Percentiles rank a stretch among this genome's conserved stretches.
Evolutionary conservation across 2,888 invertebrate species (phyloP).

Genomic region (Dynastes grantii): DNA sequence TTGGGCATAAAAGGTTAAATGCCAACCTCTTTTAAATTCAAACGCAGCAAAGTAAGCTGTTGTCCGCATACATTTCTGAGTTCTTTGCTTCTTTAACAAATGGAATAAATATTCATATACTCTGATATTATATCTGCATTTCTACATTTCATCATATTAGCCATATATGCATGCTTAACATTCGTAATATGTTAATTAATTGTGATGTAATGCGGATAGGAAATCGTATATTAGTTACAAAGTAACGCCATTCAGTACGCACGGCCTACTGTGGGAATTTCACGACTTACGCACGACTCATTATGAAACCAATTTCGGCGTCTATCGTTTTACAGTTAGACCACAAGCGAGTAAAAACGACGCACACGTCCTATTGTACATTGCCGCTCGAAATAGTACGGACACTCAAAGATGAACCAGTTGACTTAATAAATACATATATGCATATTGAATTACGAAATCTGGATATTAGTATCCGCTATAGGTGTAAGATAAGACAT

Average conservation of each 20-base stretch:
- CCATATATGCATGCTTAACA: not conserved
- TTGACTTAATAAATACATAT: no score
- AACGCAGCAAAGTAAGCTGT: no score
- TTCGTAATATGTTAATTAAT: slow-evolving; percentile 23
- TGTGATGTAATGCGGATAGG: slow-evolving; percentile 19
- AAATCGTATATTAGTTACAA: slow-evolving; percentile 23
- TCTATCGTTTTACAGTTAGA: slow-evolving; percentile 24
- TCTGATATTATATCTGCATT: slow-evolving; percentile 8
- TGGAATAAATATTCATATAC: not conserved
- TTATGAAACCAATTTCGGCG: slow-evolving; percentile 14
- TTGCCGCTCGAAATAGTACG: no score
- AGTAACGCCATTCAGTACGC: not conserved
- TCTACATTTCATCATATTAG: not conserved
- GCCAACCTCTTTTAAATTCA: no score
- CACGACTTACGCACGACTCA: not conserved
- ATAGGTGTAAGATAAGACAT: no score
- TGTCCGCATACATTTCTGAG: no score
- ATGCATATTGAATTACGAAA: no score
- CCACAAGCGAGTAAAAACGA: slow-evolving; percentile 4
- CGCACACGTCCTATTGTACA: not conserved
- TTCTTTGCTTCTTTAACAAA: not conserved
- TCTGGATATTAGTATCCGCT: no score
- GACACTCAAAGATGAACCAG: no score
- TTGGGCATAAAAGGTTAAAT: no score
- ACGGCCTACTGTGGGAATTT: slow-evolving; percentile 12